Conservation (phyloP, 2,113 vertebrate species). For the Hypocryptadius cinnamomeus region DNA sequence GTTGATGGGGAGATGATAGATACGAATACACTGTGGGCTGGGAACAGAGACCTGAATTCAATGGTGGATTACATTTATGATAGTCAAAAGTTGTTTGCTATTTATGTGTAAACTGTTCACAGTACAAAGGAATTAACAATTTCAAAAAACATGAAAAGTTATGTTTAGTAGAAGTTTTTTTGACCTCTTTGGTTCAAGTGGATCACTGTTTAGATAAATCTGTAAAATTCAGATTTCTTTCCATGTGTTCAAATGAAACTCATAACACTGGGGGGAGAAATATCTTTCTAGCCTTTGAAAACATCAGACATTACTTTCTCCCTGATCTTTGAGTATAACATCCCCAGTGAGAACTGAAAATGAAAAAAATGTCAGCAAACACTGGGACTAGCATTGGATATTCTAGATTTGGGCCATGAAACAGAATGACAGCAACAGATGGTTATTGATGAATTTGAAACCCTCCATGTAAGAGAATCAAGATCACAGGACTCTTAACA, state of each 20-base stretch:
- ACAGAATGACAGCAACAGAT: not conserved
- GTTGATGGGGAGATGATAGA: not conserved
- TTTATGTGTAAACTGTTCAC: not conserved
- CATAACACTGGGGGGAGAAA: not conserved
- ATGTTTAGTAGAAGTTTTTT: not conserved
- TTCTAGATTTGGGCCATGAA: not conserved
- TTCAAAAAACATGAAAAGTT: not conserved
- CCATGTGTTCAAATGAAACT: not conserved
- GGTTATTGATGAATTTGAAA: not conserved
- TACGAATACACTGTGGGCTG: rapidly evolving
- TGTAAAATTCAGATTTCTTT: not conserved
- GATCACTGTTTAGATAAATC: not conserved
- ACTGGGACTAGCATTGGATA: not conserved
- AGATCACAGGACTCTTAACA: not conserved
- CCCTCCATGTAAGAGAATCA: not conserved
- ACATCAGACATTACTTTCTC: not conserved
- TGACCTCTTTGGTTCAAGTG: not conserved
- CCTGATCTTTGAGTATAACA: not conserved
- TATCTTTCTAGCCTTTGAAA: not conserved
- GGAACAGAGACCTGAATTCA: not conserved
- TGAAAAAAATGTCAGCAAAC: not conserved
- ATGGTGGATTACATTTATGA: not conserved
- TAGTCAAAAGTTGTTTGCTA: not conserved
- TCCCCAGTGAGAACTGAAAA: not conserved
- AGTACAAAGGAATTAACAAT: not conserved